Evolutionary conservation across 2,888 invertebrate species (phyloP).

Genomic region (Eumerus sabulonum): DNA sequence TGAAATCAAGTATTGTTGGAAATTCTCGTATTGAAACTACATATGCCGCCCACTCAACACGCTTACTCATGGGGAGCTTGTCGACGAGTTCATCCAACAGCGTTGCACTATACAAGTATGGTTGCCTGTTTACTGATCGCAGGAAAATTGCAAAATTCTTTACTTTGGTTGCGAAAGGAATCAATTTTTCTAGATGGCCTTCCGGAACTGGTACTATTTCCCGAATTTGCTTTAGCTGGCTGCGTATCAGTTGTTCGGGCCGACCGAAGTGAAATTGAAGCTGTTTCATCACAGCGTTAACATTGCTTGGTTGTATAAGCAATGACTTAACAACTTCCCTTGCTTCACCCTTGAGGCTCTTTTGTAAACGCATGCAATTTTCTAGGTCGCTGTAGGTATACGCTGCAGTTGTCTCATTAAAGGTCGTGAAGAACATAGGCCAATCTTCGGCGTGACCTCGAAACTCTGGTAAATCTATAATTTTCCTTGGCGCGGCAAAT

Average conservation of each 20-base stretch:
- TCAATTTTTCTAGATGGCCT: slow-evolving; percentile 18
- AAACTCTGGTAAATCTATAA: slow-evolving; percentile 49
- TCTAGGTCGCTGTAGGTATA: slow-evolving; percentile 24
- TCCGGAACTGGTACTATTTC: slow-evolving; percentile 45
- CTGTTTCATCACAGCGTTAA: slow-evolving; percentile 30
- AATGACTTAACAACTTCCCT: slow-evolving; percentile 2
- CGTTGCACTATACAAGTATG: slow-evolving; percentile 59
- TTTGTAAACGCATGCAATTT: slow-evolving; percentile 38
- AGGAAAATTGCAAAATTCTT: slow-evolving; percentile 58
- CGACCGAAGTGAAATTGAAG: slow-evolving; percentile 45
- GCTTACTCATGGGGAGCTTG: slow-evolving; percentile 35
- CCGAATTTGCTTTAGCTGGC: slow-evolving; percentile 43
- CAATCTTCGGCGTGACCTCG: slow-evolving; percentile 53
- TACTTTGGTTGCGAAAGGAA: slow-evolving; percentile 59
- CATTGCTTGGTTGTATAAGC: slow-evolving; percentile 44
- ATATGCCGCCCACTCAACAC: slow-evolving; percentile 34
- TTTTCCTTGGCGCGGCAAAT: slow-evolving; percentile 11
- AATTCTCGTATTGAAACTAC: slow-evolving; percentile 17
- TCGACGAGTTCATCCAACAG: slow-evolving; percentile 49
- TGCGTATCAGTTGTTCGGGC: slow-evolving; percentile 56
- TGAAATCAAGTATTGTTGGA: slow-evolving; percentile 21
- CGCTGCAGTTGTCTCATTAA: slow-evolving; percentile 50
- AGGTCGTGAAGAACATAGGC: too few species aligned
- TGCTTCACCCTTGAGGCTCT: slow-evolving; percentile 42
- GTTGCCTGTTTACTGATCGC: slow-evolving; percentile 47